phyloP scores from a whole-genome alignment of 2,797 vertebrate species.

The Erpetoichthys calabaricus region DNA sequence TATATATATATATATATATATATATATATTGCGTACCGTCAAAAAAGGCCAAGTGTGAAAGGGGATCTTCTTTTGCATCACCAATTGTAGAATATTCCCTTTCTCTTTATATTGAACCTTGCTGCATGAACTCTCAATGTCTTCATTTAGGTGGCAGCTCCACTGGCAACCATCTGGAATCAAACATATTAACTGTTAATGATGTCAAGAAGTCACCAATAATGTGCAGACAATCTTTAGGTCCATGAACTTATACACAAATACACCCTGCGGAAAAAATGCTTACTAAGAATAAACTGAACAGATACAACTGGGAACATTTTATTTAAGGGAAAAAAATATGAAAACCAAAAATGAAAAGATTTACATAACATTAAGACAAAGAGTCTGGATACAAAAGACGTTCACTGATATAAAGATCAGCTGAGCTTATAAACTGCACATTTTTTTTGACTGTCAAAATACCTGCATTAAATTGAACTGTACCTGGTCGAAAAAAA shows the following conservation, averaged over 20 bases:
- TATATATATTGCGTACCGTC: conserved; percentile 48
- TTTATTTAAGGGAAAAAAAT: too few species aligned
- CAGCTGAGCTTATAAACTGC: too few species aligned
- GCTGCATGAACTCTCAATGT: conserved; percentile 86
- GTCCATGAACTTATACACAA: not conserved
- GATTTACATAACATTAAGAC: too few species aligned
- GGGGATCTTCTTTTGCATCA: conserved; percentile 91
- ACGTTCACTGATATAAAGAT: too few species aligned
- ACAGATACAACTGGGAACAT: too few species aligned
- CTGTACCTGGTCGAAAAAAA: too few species aligned
- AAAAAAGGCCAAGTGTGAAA: conserved; percentile 81
- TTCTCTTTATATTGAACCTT: conserved; percentile 80
- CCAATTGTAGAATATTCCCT: conserved; percentile 68
- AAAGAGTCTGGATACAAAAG: too few species aligned
- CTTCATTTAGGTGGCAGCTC: conserved; percentile 77
- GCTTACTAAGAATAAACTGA: too few species aligned
- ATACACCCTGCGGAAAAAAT: not conserved
- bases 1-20: too few species aligned
- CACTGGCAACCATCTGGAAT: conserved; percentile 73
- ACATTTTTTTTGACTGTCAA: too few species aligned
- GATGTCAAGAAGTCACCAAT: not conserved
- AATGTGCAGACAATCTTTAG: not conserved
- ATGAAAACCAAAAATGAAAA: too few species aligned
- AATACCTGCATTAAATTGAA: too few species aligned
- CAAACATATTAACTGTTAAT: not conserved